Base-by-base conservation (phyloP, 2,797 vertebrate genomes). In the Astyanax mexicanus region DNA sequence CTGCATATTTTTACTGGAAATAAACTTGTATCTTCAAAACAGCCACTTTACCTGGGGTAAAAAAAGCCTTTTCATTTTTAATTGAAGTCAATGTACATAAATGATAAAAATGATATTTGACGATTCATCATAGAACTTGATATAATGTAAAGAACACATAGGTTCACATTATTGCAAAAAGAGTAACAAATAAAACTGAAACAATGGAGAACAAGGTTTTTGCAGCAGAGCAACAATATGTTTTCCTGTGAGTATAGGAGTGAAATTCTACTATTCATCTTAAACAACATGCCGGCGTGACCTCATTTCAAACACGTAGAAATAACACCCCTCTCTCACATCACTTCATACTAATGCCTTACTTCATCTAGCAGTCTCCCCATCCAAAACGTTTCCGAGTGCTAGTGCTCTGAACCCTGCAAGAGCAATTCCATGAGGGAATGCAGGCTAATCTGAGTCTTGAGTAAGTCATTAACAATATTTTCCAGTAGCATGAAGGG, bases 401-500 rank as follows among this genome's bases (percentile, higher is more conserved):
- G n/a, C 27, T 60, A 29, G 12, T 29, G n/a, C 27, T 60, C 21
- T 21, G 44, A 61, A 52, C 54, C 65, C 51, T 64, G 54, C 42
- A 11, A 19, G 15, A 71, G 60, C 69, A 71, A 74, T 73, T 71
- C 65, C 65, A 69, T n/a, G 72, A 42, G 62, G 79, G 77, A 61
- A 62, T 69, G 38, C 72, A 49, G 27, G 65, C 75, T 83, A 82
- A 83, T 85, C 67, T 32, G 77, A 64, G 42, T 68, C 70, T 80
- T 80, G 74, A 84, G 84, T 76, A 81, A 74, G 74, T 80, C 69
- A 82, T 83, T 83, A 82, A 66, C 67, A 17, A 57, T 76, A 75
- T 79, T 78, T 51, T 73, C 68, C 47, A 51, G 70, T 72, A 57
- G 60, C 61, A 71, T 68, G 70, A 69, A 80, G 57, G 57, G 83